Conservation (phyloP, 2,797 vertebrate genomes). For the Morelia viridis region DNA sequence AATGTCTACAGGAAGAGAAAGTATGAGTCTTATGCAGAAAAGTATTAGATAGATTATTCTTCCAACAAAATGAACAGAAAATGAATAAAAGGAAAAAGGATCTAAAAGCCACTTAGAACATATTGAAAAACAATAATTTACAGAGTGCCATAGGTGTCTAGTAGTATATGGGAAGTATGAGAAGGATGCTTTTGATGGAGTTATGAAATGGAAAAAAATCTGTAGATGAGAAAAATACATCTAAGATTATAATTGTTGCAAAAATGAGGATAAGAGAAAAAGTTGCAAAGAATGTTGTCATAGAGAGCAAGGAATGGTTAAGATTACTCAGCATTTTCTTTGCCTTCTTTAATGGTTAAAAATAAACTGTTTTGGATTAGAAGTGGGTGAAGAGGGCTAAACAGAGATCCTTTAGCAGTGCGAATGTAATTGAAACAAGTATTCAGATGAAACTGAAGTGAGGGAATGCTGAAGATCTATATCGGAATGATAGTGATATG, state of each 20-base stretch:
- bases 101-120: background rate
- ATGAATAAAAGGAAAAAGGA: background rate
- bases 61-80: no score
- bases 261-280: background rate
- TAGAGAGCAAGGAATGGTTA: background rate
- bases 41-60: no score
- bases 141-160: background rate
- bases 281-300: background rate
- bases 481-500: no score
- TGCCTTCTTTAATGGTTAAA: no score
- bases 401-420: no score
- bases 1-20: no score
- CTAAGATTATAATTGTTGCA: background rate
- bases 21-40: no score
- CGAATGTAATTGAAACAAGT: no score
- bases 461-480: no score
- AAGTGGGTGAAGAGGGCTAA: no score
- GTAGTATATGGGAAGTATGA: background rate
- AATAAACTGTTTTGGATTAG: no score
- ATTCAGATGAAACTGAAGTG: no score
- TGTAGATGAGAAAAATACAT: background rate
- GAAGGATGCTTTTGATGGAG: background rate
- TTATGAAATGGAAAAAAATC: background rate
- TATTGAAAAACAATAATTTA: background rate
- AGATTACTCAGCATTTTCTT: background rate